Percentiles rank a stretch among this genome's conserved stretches.
Evolutionary conservation across 2,113 vertebrate genomes (phyloP).

Genomic region (Microtus pennsylvanicus): DNA sequence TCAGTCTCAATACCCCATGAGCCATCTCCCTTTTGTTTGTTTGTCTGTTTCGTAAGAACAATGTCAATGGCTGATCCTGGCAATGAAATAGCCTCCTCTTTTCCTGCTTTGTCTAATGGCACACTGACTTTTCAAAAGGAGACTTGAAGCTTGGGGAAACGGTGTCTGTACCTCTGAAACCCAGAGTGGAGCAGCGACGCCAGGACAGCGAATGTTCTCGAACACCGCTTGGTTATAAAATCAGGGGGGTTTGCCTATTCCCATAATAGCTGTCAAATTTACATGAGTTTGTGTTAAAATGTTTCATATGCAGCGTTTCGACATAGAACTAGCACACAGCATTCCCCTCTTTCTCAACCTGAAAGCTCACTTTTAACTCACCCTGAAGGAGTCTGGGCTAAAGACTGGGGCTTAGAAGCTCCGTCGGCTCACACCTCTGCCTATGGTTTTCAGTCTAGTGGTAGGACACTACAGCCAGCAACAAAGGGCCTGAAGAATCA

Average conservation of each 20-base stretch:
- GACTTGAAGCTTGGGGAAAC: constrained; percentile 79
- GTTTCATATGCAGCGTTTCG: background rate
- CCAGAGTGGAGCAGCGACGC: constrained; percentile 76
- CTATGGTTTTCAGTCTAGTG: constrained; percentile 71
- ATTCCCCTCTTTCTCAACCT: background rate
- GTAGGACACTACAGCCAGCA: constrained; percentile 67
- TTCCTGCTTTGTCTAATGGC: constrained; percentile 78
- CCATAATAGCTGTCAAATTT: constrained; percentile 69
- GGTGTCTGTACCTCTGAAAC: constrained; percentile 77
- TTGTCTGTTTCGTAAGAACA: constrained; percentile 68
- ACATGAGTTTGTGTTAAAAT: constrained; percentile 54
- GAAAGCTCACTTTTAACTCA: constrained; percentile 80
- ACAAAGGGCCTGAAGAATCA: constrained; percentile 57
- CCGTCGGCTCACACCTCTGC: constrained; percentile 65
- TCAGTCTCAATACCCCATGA: constrained; percentile 72
- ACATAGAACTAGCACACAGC: constrained; percentile 71
- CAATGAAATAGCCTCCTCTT: constrained; percentile 71
- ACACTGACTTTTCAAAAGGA: constrained; percentile 80
- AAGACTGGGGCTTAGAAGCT: constrained; percentile 63
- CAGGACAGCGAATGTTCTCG: constrained; percentile 69
- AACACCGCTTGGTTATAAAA: constrained; percentile 68
- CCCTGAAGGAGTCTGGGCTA: constrained; percentile 33
- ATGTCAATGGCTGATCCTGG: constrained; percentile 72
- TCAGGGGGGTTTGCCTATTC: constrained; percentile 69
- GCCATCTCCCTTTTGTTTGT: constrained; percentile 65